Percentiles rank a stretch among this genome's conserved stretches.
phyloP scores from a whole-genome alignment of 1,140 invertebrate species.

The Eubasilissa regina region DNA sequence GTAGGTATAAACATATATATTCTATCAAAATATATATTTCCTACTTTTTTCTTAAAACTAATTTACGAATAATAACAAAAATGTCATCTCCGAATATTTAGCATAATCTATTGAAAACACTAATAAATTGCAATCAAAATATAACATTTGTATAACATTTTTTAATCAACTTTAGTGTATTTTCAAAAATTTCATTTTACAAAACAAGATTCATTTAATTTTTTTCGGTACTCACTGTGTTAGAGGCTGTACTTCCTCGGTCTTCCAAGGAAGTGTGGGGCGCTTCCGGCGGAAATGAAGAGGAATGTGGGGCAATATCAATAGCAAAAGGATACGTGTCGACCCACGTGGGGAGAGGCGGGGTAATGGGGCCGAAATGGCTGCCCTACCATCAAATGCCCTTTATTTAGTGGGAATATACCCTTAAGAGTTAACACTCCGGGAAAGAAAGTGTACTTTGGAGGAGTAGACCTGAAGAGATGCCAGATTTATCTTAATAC shows the following conservation, averaged over 20 bases:
- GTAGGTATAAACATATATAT: no score
- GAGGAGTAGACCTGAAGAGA: background rate
- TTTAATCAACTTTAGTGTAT: no score
- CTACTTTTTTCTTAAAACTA: no score
- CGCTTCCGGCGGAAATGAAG: constrained; percentile 59
- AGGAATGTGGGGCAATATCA: constrained; percentile 60
- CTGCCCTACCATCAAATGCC: background rate
- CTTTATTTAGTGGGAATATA: constrained; percentile 11
- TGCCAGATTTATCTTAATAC: background rate
- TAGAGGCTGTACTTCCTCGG: background rate
- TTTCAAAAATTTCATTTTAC: background rate
- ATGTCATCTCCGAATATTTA: no score
- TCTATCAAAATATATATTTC: no score
- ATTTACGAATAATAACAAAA: no score
- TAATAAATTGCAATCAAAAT: no score
- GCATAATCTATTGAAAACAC: no score
- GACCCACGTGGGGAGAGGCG: constrained; percentile 21
- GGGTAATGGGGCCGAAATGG: constrained; percentile 35
- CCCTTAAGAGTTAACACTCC: constrained; percentile 18
- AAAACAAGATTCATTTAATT: background rate
- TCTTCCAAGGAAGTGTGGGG: constrained; percentile 46
- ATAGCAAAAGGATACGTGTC: constrained; percentile 60
- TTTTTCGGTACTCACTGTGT: background rate
- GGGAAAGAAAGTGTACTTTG: constrained; percentile 12
- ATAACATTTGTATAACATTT: no score